Percentiles rank a stretch among this genome's conserved stretches.
phyloP scores from a whole-genome alignment of 2,888 invertebrate genomes.

The Fragum fragum region DNA sequence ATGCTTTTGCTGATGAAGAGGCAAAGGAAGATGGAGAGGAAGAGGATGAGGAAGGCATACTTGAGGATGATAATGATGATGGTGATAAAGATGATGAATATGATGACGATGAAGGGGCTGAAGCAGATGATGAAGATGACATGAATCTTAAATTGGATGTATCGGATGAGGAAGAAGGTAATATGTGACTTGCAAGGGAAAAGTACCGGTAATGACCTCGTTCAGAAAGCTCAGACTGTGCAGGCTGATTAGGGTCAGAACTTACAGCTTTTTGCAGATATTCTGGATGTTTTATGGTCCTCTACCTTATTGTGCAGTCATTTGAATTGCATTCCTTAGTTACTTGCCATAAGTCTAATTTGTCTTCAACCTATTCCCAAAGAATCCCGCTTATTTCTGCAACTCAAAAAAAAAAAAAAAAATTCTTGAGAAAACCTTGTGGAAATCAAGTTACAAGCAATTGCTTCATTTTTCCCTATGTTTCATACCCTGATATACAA shows the following conservation, averaged over 20 bases:
- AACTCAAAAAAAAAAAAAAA: background rate
- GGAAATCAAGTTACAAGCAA: background rate
- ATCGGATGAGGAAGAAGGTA: slow-evolving; percentile 72
- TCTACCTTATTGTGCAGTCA: too few relatives aligned
- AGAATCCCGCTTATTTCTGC: background rate
- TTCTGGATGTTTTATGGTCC: too few relatives aligned
- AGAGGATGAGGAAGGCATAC: slow-evolving; percentile 69
- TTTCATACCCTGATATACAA: background rate
- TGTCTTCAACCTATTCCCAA: background rate
- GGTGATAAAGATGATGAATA: slow-evolving; percentile 54
- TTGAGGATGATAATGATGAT: slow-evolving; percentile 62
- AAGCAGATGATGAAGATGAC: slow-evolving; percentile 65
- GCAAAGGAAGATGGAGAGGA: slow-evolving; percentile 86
- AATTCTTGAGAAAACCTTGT: background rate
- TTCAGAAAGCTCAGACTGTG: too few relatives aligned
- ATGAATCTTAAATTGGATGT: slow-evolving; percentile 75
- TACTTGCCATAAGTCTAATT: too few relatives aligned
- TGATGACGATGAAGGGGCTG: slow-evolving; percentile 66
- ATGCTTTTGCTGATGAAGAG: slow-evolving; percentile 88
- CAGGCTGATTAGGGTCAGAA: too few relatives aligned
- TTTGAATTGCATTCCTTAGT: too few relatives aligned
- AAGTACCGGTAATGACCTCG: too few relatives aligned
- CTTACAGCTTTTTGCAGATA: too few relatives aligned
- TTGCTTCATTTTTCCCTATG: background rate
- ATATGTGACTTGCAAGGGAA: too few relatives aligned